Evolutionary conservation across 2,797 vertebrate genomes (phyloP).

Genomic region (Knipowitschia caucasica): DNA sequence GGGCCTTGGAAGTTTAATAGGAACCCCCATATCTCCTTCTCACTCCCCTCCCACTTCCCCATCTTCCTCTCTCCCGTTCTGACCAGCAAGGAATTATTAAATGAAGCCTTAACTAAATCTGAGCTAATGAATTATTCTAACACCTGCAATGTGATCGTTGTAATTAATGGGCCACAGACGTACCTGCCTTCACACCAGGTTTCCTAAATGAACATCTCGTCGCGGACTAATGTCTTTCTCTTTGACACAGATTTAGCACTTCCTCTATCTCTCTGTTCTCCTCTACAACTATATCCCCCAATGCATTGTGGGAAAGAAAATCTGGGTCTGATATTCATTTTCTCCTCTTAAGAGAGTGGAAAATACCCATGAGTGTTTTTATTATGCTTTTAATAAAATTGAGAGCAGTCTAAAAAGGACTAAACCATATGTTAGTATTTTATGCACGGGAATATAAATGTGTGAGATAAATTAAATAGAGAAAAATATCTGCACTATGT

Average conservation of each 20-base stretch:
- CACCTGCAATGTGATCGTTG: slow-evolving; percentile 79
- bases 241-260: slow-evolving; percentile 72
- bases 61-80: slow-evolving; percentile 56
- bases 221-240: slow-evolving; percentile 65
- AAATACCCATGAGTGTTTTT: slow-evolving; percentile 56
- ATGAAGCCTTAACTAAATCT: slow-evolving; percentile 81
- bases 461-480: too few relatives aligned
- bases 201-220: slow-evolving; percentile 71
- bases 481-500: too few relatives aligned
- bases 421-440: slow-evolving; percentile 13
- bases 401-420: slow-evolving; percentile 40
- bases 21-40: slow-evolving; percentile 55
- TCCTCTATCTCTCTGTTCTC: slow-evolving; percentile 38
- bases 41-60: slow-evolving; percentile 39
- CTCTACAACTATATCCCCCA: slow-evolving; percentile 44
- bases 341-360: slow-evolving; percentile 43
- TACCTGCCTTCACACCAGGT: slow-evolving; percentile 71
- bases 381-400: slow-evolving; percentile 55
- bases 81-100: slow-evolving; percentile 78
- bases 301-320: slow-evolving; percentile 63
- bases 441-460: neutral
- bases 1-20: slow-evolving; percentile 74
- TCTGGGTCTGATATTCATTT: slow-evolving; percentile 65
- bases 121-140: slow-evolving; percentile 82
- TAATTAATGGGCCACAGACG: slow-evolving; percentile 75